phyloP scores from a whole-genome alignment of 2,113 vertebrate species.

The Pogona vitticeps region DNA sequence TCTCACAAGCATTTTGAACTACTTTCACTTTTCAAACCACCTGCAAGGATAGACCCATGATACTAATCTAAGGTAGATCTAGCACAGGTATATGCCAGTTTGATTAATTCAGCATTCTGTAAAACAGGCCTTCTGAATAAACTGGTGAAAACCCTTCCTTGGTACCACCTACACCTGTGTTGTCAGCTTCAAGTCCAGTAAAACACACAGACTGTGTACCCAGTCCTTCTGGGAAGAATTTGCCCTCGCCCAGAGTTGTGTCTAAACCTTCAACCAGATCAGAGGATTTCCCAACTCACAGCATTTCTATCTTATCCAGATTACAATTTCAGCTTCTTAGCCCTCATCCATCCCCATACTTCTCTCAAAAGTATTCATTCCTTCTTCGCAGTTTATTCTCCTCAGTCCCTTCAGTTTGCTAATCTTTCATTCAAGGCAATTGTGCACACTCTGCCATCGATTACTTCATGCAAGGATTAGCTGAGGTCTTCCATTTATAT shows the following conservation, averaged over 20 bases:
- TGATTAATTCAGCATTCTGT: not conserved
- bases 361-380: not conserved
- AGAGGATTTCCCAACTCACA: not conserved
- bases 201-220: not conserved
- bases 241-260: not conserved
- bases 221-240: not conserved
- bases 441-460: too few relatives aligned
- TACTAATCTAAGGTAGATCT: not conserved
- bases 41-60: not conserved
- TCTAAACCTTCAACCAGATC: not conserved
- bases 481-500: too few relatives aligned
- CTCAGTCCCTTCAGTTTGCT: too few relatives aligned
- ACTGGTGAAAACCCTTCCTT: not conserved
- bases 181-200: not conserved
- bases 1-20: not conserved
- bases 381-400: too few relatives aligned
- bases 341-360: not conserved
- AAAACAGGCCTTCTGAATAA: not conserved
- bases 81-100: too few relatives aligned
- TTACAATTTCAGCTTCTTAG: not conserved
- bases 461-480: too few relatives aligned
- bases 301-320: not conserved
- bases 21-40: not conserved
- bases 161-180: not conserved
- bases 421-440: too few relatives aligned